A percentile compares a stretch with the other conserved stretches of the same genome.
Evolutionary conservation across 1,140 invertebrate genomes (phyloP).

Genomic region (Lethocerus indicus): DNA sequence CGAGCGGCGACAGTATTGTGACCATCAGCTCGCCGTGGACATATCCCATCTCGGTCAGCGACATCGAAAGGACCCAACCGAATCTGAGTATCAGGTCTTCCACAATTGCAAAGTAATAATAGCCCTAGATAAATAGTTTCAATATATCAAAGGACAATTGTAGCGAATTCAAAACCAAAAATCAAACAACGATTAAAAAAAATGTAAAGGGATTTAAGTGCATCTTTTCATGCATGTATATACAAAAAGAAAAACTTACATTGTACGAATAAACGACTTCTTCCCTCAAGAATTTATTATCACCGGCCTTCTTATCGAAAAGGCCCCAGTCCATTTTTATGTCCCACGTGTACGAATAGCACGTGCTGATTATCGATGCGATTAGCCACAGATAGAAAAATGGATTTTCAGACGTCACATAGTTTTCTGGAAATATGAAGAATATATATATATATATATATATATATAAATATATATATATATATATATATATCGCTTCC

Average conservation of each 20-base stretch:
- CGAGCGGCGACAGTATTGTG: constrained; percentile 75
- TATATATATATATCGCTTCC: too few relatives aligned
- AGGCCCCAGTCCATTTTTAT: constrained; percentile 90
- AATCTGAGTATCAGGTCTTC: constrained; percentile 91
- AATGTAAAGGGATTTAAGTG: constrained; percentile 1
- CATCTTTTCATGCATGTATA: constrained; percentile 15
- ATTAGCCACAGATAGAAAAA: constrained; percentile 54
- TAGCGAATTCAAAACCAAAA: constrained; percentile 32
- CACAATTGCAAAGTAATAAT: constrained; percentile 94
- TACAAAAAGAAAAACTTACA: constrained; percentile 25
- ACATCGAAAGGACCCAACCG: constrained; percentile 76
- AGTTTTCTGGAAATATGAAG: constrained; percentile 22
- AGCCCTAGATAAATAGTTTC: constrained; percentile 51
- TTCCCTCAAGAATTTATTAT: constrained; percentile 51
- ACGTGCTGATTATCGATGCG: constrained; percentile 50
- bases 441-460: not conserved
- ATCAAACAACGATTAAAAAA: not conserved
- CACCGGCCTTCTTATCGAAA: constrained; percentile 59
- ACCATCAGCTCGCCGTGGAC: constrained; percentile 72
- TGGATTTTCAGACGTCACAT: constrained; percentile 32
- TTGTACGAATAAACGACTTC: constrained; percentile 46
- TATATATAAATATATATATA: constrained; percentile 2
- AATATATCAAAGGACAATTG: constrained; percentile 12
- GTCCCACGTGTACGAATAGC: constrained; percentile 74
- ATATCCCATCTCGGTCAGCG: constrained; percentile 66